These are phyloP conservation scores for Zeus faber DNA, from an alignment of 2,113 vertebrate species.

Conservation along the genomic window DNA sequence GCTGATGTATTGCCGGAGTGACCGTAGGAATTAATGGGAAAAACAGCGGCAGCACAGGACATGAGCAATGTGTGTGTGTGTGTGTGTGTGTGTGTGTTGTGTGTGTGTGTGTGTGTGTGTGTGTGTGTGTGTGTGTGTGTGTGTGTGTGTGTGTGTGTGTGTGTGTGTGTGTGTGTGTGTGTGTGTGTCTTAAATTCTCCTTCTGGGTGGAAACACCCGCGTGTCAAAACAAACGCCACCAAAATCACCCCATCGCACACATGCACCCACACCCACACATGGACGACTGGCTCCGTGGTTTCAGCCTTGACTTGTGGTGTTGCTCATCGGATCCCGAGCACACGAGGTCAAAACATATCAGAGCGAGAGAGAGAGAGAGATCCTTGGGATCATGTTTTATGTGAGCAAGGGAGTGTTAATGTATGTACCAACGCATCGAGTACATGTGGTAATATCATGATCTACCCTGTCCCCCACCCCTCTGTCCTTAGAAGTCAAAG, in stretches of 20 bases:
- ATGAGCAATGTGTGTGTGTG: not conserved
- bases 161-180: not conserved
- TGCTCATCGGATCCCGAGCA: slow-evolving; percentile 1
- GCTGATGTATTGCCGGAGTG: slow-evolving; percentile 45
- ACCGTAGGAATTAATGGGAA: slow-evolving; percentile 49
- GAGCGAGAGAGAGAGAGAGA: slow-evolving; percentile 5
- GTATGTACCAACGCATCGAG: not conserved
- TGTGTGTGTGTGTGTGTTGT: not conserved
- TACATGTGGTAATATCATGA: not conserved
- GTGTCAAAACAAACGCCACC: slow-evolving; percentile 18
- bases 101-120: slow-evolving; percentile 2
- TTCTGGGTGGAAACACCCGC: not conserved
- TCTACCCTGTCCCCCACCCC: not conserved
- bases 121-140: not conserved
- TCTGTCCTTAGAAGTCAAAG: no score
- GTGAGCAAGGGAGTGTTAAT: not conserved
- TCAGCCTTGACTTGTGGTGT: slow-evolving; percentile 28
- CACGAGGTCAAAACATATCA: slow-evolving; percentile 30
- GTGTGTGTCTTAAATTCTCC: not conserved
- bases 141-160: not conserved
- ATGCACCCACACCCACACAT: not conserved
- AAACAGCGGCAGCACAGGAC: slow-evolving; percentile 42
- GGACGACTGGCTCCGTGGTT: no score
- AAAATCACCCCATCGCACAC: not conserved
- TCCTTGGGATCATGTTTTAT: slow-evolving; percentile 3